These are phyloP conservation scores for Ectemnius lituratus DNA, from an alignment of 2,888 invertebrate species.

Conservation along the genomic window DNA sequence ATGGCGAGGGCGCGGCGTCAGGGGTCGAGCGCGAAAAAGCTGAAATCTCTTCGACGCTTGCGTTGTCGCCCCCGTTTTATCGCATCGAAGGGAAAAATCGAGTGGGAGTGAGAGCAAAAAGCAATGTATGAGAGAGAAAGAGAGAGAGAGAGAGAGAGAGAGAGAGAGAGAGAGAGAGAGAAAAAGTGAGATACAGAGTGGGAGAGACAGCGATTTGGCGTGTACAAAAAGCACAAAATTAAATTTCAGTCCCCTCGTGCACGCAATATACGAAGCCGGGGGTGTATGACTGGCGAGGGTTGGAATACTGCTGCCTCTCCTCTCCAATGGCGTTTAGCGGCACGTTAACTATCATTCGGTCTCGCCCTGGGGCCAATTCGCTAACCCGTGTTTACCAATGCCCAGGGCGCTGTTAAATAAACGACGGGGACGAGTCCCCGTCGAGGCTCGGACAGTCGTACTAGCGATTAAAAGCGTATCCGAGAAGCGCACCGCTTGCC, in stretches of 20 bases:
- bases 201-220: slow-evolving; percentile 68
- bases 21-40: slow-evolving; percentile 5
- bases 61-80: slow-evolving; percentile 50
- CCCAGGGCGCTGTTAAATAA: slow-evolving; percentile 77
- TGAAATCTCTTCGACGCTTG: slow-evolving; percentile 57
- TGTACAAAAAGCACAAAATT: slow-evolving; percentile 77
- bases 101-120: neutral
- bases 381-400: slow-evolving; percentile 78
- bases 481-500: slow-evolving; percentile 33
- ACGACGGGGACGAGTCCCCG: slow-evolving; percentile 66
- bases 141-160: slow-evolving; percentile 12
- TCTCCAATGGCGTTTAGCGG: slow-evolving; percentile 77
- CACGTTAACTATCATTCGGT: slow-evolving; percentile 77
- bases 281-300: slow-evolving; percentile 50
- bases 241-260: slow-evolving; percentile 75
- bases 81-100: slow-evolving; percentile 28
- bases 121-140: neutral
- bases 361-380: slow-evolving; percentile 76
- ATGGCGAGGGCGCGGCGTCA: neutral
- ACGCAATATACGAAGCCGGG: slow-evolving; percentile 68
- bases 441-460: slow-evolving; percentile 57
- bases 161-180: slow-evolving; percentile 10
- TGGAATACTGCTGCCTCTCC: slow-evolving; percentile 55
- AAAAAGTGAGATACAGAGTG: slow-evolving; percentile 17
- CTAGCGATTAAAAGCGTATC: slow-evolving; percentile 63